A percentile compares a stretch with the other conserved stretches of the same genome.
Evolutionary conservation across 2,797 vertebrate species (phyloP).

Genomic region (Spea hammondii): DNA sequence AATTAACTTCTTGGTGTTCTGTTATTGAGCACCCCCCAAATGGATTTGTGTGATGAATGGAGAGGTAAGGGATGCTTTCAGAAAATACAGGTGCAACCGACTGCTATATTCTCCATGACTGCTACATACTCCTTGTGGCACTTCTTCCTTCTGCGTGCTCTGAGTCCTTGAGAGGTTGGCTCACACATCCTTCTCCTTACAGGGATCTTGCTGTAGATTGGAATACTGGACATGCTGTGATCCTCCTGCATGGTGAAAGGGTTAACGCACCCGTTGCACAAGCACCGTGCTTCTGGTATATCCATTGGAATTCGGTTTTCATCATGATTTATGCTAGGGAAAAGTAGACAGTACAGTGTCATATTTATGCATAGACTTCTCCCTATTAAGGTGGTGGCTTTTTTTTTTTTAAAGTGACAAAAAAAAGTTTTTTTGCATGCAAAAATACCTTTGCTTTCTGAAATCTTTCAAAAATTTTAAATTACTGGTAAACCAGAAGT

Average conservation of each 20-base stretch:
- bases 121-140: slow-evolving; percentile 65
- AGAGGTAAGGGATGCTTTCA: slow-evolving; percentile 53
- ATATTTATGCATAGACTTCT: neutral
- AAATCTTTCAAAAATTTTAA: too few relatives aligned
- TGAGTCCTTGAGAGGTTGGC: slow-evolving; percentile 35
- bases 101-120: slow-evolving; percentile 81
- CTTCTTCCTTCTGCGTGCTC: slow-evolving; percentile 47
- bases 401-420: too few relatives aligned
- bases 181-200: slow-evolving; percentile 75
- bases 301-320: slow-evolving; percentile 70
- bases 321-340: slow-evolving; percentile 76
- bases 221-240: slow-evolving; percentile 79
- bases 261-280: slow-evolving; percentile 79
- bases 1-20: neutral
- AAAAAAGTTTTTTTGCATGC: too few relatives aligned
- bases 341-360: slow-evolving; percentile 10
- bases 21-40: neutral
- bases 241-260: slow-evolving; percentile 85
- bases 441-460: too few relatives aligned
- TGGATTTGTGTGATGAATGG: neutral
- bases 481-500: too few relatives aligned
- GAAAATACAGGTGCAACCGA: slow-evolving; percentile 84
- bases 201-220: slow-evolving; percentile 79
- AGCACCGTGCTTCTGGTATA: slow-evolving; percentile 76
- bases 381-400: too few relatives aligned